Percentiles rank a stretch among this genome's conserved stretches.
Conservation (phyloP, 2,888 invertebrate species). For the Xestia c-nigrum region DNA sequence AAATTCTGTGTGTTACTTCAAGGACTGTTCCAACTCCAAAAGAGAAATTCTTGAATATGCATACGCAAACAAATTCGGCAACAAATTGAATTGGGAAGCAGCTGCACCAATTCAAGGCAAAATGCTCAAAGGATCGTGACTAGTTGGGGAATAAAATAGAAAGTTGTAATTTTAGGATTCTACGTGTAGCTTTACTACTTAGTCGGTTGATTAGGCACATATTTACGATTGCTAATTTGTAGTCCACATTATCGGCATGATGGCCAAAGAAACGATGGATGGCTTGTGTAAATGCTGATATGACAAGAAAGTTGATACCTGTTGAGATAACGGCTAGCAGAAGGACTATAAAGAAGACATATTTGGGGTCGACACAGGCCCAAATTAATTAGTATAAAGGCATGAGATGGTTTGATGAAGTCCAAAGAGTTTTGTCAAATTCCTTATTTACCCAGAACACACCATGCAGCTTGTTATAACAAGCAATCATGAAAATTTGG, state of each 20-base stretch:
- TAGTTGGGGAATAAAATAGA: constrained; percentile 31
- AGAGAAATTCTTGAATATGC: constrained; percentile 16
- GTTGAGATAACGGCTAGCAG: neutral
- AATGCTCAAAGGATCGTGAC: constrained; percentile 29
- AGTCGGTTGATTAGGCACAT: constrained; percentile 3
- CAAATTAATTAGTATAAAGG: neutral
- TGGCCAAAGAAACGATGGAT: neutral
- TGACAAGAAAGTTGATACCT: neutral
- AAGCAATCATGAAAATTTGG: neutral
- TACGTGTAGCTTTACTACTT: constrained; percentile 4
- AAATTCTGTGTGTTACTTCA: neutral
- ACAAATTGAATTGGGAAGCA: constrained; percentile 25
- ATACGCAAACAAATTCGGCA: constrained; percentile 15
- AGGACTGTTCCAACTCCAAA: constrained; percentile 21
- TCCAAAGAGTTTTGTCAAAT: no score
- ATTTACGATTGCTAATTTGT: constrained; percentile 15
- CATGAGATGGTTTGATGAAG: neutral
- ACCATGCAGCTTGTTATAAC: neutral
- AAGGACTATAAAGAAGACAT: neutral
- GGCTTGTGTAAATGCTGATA: neutral
- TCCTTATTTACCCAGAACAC: neutral
- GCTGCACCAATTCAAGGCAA: constrained; percentile 11
- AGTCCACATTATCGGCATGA: neutral
- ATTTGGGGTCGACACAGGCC: no score
- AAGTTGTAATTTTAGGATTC: constrained; percentile 22